Evolutionary conservation across 2,888 invertebrate species (phyloP).

Genomic region (Pediacus dermestoides): DNA sequence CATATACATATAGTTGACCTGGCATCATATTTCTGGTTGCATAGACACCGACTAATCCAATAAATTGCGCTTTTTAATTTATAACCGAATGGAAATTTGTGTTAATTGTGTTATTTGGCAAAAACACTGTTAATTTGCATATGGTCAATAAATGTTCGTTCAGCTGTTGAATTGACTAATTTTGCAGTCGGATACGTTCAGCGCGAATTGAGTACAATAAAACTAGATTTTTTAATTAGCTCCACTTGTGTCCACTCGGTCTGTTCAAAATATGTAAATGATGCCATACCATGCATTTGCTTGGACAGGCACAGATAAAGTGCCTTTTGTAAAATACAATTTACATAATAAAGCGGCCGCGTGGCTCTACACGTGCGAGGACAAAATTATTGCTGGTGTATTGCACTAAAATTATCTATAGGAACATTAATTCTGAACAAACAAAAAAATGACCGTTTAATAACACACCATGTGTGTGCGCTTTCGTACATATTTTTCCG

Average conservation of each 20-base stretch:
- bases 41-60: no score
- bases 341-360: constrained; percentile 18
- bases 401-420: constrained; percentile 13
- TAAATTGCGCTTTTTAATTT: no score
- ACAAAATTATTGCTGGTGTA: constrained; percentile 12
- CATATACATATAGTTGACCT: no score
- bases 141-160: constrained; percentile 18
- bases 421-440: no score
- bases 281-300: constrained; percentile 23
- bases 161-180: constrained; percentile 26
- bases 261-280: constrained; percentile 30
- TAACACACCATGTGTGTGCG: no score
- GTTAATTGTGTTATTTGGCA: constrained; percentile 7
- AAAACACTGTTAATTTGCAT: constrained; percentile 27
- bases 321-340: constrained; percentile 20
- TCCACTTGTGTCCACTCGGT: constrained; percentile 25
- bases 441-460: no score
- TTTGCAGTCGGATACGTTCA: constrained; percentile 12
- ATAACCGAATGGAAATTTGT: no score
- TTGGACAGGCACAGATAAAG: constrained; percentile 22
- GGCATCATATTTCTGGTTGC: no score
- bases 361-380: constrained; percentile 11
- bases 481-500: no score
- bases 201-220: constrained; percentile 21
- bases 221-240: constrained; percentile 30